Evolutionary conservation across 2,888 invertebrate species (phyloP), one percentile per base, ranked within the genome.

Genomic region (Phorcus lineatus): DNA sequence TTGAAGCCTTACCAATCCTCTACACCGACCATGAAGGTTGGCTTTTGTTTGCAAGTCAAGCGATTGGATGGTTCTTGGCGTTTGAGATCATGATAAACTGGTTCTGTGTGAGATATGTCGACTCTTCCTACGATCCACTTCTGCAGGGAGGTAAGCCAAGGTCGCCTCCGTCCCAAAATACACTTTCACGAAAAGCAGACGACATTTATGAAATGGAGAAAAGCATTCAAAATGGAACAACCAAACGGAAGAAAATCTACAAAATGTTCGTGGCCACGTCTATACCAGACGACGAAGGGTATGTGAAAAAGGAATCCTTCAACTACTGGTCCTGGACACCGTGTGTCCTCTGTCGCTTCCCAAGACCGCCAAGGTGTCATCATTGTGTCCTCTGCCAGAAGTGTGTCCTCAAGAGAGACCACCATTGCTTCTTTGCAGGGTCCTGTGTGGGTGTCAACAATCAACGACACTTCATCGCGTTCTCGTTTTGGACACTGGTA

Each of bases 281-380:
- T 19, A 22, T 81, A 17, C 80, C 80, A 22, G 74, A 77, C 1
- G 76, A 24, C 13, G 70, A 78, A 24, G 81, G 81, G n/a, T 40
- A 80, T 22, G 80, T 80, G n/a, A 74, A 80, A 74, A 77, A 86
- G 7, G 82, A 86, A 17, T 86, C 89, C 9, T 90, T 87, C 76
- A 90, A 90, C 1, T 92, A 92, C 78, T 91, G 91, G 88, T 89
- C 91, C 17, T 92, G 92, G 92, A 88, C 88, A 70, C 89, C 90
- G 6, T 92, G 92, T 82, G 31, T 88, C 7, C 76, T 85, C 28
- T 92, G 92, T 74, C 84, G 88, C 7, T 55, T 82, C n/a, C 86
- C 85, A 16, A 85, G 91, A 2, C 92, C 92, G 0, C 92, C 91
- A 0, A 83, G 92, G 17, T 88, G 91, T 36, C 91, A 91, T 80